Percentiles rank a stretch among this genome's conserved stretches.
phyloP scores from a whole-genome alignment of 2,888 invertebrate species.

The Esperia sulphurella region DNA sequence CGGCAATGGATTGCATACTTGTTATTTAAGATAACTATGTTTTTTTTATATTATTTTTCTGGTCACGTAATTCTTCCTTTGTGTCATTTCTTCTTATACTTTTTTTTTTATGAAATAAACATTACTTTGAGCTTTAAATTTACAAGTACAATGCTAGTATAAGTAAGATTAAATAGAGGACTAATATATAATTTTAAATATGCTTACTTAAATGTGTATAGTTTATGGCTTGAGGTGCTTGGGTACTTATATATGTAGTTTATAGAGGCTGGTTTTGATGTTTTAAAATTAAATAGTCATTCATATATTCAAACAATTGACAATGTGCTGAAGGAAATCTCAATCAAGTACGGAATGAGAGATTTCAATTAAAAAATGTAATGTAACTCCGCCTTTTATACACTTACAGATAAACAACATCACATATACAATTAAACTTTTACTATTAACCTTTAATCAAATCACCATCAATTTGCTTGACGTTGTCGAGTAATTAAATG shows the following conservation, averaged over 20 bases:
- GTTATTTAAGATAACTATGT: too few species aligned
- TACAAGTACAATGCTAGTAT: conserved; percentile 64
- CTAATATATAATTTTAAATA: conserved; percentile 55
- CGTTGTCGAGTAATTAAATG: too few species aligned
- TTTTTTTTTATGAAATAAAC: conserved; percentile 29
- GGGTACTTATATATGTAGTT: conserved; percentile 60
- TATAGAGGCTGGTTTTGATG: conserved; percentile 16
- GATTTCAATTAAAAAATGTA: too few species aligned
- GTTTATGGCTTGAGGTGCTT: conserved; percentile 69
- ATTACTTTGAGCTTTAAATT: conserved; percentile 72
- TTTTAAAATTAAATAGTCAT: neutral
- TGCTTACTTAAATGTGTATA: conserved; percentile 47
- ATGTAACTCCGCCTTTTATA: too few species aligned
- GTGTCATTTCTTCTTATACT: conserved; percentile 31
- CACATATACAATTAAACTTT: too few species aligned
- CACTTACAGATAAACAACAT: too few species aligned
- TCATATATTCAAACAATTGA: too few species aligned
- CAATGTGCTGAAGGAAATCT: too few species aligned
- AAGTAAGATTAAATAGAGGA: conserved; percentile 40
- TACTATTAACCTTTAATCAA: too few species aligned
- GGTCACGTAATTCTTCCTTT: conserved; percentile 26
- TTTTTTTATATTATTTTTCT: conserved; percentile 15
- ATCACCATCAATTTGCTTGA: too few species aligned
- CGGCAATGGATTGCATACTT: too few species aligned
- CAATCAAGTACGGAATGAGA: too few species aligned